Conservation (phyloP, 2,113 vertebrate species). For the Macrotis lagotis region DNA sequence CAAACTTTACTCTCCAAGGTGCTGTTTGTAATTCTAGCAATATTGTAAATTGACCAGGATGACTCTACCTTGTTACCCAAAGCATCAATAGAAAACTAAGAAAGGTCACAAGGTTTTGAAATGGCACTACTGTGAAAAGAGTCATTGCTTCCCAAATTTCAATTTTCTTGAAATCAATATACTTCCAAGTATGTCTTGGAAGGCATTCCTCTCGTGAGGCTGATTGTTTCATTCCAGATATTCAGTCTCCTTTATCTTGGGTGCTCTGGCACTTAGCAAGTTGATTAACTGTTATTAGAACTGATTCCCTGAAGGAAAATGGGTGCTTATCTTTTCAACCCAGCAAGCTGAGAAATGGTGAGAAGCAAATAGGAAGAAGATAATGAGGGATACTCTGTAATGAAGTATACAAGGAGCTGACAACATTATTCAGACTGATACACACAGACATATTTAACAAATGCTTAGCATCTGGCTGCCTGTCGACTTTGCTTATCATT, state of each 20-base stretch:
- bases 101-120: constrained; percentile 48
- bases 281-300: constrained; percentile 60
- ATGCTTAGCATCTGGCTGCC: background rate
- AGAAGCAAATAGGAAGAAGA: background rate
- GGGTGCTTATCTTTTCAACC: constrained; percentile 61
- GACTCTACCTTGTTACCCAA: background rate
- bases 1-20: background rate
- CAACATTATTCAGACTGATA: background rate
- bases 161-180: constrained; percentile 67
- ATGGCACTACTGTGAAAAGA: constrained; percentile 57
- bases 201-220: constrained; percentile 38
- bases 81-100: constrained; percentile 10
- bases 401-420: background rate
- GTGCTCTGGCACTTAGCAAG: constrained; percentile 16
- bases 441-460: background rate
- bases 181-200: constrained; percentile 58
- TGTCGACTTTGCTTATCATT: background rate
- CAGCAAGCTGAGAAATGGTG: constrained; percentile 12
- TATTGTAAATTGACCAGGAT: background rate
- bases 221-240: constrained; percentile 54
- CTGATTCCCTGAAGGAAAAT: constrained; percentile 61
- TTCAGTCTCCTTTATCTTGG: constrained; percentile 17
- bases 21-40: background rate
- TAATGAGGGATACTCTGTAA: background rate
- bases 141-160: constrained; percentile 30